Conservation (phyloP, 2,113 vertebrate genomes). For the Phylloscopus trochiloides region DNA sequence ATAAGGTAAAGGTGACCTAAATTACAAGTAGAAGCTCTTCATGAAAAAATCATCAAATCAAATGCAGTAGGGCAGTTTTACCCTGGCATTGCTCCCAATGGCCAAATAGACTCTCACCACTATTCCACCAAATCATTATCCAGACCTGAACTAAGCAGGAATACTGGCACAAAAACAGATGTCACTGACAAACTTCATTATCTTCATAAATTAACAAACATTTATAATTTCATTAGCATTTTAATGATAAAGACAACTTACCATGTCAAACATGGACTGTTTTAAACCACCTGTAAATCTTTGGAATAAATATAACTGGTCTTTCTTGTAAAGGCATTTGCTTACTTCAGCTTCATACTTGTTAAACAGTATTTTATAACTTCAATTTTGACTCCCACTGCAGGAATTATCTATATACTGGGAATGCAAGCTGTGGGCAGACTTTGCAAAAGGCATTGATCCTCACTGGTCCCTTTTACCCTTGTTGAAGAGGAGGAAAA, state of each 20-base stretch:
- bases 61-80: not conserved
- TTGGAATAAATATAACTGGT: conserved; percentile 42
- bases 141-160: conserved; percentile 36
- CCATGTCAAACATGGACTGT: conserved; percentile 50
- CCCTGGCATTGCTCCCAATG: not conserved
- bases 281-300: conserved; percentile 60
- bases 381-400: not conserved
- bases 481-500: not conserved
- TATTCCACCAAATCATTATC: conserved; percentile 60
- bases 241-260: conserved; percentile 60
- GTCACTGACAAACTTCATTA: conserved; percentile 53
- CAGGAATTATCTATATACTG: not conserved
- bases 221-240: conserved; percentile 75
- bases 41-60: not conserved
- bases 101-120: not conserved
- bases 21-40: not conserved
- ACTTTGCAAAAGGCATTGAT: not conserved
- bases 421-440: not conserved
- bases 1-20: not conserved
- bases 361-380: not conserved
- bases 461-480: not conserved
- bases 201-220: conserved; percentile 66
- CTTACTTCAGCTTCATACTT: not conserved
- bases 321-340: conserved; percentile 23
- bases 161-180: not conserved